Evolutionary conservation across 2,797 vertebrate species (phyloP).

Genomic region (Ctenopoma multispine): DNA sequence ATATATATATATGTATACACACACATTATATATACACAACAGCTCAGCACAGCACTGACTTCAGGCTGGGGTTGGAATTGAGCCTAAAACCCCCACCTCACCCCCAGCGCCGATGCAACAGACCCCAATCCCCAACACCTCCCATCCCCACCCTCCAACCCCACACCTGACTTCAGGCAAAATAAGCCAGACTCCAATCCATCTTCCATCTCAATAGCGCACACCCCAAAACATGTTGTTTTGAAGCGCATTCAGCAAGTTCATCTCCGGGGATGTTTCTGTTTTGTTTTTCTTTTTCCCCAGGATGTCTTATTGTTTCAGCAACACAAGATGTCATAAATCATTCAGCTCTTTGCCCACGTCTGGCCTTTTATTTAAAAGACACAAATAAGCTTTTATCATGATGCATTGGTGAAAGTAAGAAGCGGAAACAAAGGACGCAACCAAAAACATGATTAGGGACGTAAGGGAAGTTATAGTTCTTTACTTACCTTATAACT

Average conservation of each 20-base stretch:
- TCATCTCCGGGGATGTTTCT: slow-evolving; percentile 62
- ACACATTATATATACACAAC: slow-evolving; percentile 26
- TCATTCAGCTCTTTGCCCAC: slow-evolving; percentile 40
- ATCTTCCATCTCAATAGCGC: slow-evolving; percentile 86
- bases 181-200: slow-evolving; percentile 88
- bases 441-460: slow-evolving; percentile 4
- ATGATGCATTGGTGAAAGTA: slow-evolving; percentile 24
- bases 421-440: slow-evolving; percentile 11
- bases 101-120: slow-evolving; percentile 42
- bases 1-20: too few relatives aligned
- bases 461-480: not conserved
- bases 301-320: slow-evolving; percentile 61
- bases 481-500: not conserved
- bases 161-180: slow-evolving; percentile 83
- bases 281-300: slow-evolving; percentile 36
- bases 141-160: not conserved
- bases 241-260: slow-evolving; percentile 54
- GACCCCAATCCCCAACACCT: slow-evolving; percentile 2
- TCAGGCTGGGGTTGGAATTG: slow-evolving; percentile 85
- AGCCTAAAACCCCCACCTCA: slow-evolving; percentile 46
- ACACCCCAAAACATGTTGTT: slow-evolving; percentile 53
- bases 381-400: slow-evolving; percentile 45
- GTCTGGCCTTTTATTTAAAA: slow-evolving; percentile 43
- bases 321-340: slow-evolving; percentile 54
- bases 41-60: slow-evolving; percentile 77